phyloP scores from a whole-genome alignment of 2,888 invertebrate genomes.

The Plebejus argus region DNA sequence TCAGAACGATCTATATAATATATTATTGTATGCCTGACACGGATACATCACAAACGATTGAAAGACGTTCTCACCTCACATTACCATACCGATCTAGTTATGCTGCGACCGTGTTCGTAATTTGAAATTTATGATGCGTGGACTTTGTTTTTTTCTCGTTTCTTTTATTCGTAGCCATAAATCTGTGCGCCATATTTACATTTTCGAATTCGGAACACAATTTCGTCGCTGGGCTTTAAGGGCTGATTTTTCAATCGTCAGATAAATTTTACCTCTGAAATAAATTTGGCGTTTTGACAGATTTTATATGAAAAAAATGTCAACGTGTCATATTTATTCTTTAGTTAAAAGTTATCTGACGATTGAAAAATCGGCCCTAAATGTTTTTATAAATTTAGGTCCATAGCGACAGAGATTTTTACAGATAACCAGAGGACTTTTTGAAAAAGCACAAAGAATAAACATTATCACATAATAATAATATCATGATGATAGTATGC shows the following conservation, averaged over 20 bases:
- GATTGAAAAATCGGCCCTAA: too few species aligned
- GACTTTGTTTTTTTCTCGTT: neutral
- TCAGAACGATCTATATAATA: neutral
- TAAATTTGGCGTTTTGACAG: too few species aligned
- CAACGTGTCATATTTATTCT: too few species aligned
- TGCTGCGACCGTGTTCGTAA: conserved; percentile 9
- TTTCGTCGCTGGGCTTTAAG: neutral
- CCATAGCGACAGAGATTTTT: neutral
- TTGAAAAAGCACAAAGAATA: too few species aligned
- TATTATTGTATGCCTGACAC: neutral
- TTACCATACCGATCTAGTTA: conserved; percentile 14
- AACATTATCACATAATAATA: too few species aligned
- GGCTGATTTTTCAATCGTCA: too few species aligned
- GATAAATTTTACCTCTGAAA: too few species aligned
- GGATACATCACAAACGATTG: conserved; percentile 17
- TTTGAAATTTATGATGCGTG: conserved; percentile 6
- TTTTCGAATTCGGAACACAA: conserved; percentile 7
- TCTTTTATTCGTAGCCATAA: neutral
- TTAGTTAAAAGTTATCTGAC: too few species aligned
- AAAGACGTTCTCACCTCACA: conserved; percentile 1
- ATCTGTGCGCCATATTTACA: neutral
- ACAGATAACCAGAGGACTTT: neutral
- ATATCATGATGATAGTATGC: too few species aligned
- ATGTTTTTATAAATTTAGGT: neutral
- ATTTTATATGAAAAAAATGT: too few species aligned